A percentile compares a stretch with the other conserved stretches of the same genome.
Conservation (phyloP, 2,797 vertebrate species). For the Etheostoma perlongum region DNA sequence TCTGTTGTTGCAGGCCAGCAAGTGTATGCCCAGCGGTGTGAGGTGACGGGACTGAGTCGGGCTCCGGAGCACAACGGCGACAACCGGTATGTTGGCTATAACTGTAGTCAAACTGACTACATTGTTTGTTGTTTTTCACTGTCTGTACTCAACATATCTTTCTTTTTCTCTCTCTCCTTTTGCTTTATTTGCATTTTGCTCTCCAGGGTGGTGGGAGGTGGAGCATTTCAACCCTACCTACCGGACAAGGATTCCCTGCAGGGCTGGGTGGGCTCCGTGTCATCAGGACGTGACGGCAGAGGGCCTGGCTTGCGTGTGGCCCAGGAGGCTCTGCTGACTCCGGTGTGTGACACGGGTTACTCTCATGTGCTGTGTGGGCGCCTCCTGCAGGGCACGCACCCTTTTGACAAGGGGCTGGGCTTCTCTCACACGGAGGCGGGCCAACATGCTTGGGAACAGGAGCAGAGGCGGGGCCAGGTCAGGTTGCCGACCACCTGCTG, state of each 20-base stretch:
- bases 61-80: conserved; percentile 85
- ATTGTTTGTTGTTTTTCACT: background rate
- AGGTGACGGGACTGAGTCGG: conserved; percentile 85
- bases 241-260: conserved; percentile 86
- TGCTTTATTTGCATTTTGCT: background rate
- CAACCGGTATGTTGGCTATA: conserved; percentile 72
- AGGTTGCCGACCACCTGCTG: conserved; percentile 68
- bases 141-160: background rate
- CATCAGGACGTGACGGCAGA: conserved; percentile 71
- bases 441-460: conserved; percentile 77
- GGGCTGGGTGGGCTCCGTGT: conserved; percentile 80
- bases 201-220: conserved; percentile 81
- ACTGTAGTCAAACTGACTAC: background rate
- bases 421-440: conserved; percentile 72
- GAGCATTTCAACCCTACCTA: conserved; percentile 89
- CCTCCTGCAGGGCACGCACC: conserved; percentile 78
- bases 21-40: conserved; percentile 87
- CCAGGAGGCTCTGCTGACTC: conserved; percentile 84
- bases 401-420: conserved; percentile 78
- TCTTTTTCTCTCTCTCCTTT: conserved; percentile 34
- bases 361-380: conserved; percentile 83
- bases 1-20: conserved; percentile 97
- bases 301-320: conserved; percentile 74
- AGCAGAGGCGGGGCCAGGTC: conserved; percentile 81
- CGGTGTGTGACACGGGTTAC: conserved; percentile 83